Evolutionary conservation across 2,797 vertebrate genomes (phyloP), one percentile per base, ranked within the genome.

Genomic region (Orientallactaga sibirica): DNA sequence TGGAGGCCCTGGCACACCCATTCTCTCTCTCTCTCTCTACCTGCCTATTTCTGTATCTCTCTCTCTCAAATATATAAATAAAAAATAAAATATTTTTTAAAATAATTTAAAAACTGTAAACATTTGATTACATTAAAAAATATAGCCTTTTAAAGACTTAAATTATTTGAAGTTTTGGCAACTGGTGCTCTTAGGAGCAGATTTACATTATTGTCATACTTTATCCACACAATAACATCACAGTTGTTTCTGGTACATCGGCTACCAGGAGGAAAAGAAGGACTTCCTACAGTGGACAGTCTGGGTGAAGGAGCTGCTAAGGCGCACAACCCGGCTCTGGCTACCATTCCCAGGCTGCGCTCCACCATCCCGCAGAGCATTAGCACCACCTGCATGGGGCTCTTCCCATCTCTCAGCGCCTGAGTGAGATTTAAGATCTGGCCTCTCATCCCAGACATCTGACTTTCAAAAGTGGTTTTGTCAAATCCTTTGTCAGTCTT

Each of bases 371-470:
- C 99, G 20, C 99, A 99, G 0, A 99, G 99, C 99, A 99, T 99
- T 98, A 99, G 99, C 5, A 99, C 99, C 76, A 99, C 98, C 97
- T 99, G 99, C 94, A 99, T 98, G 14, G 99, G 99, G 95, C 98
- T 99, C 97, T 98, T 99, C 4, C 98, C 98, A 1, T 99, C 99
- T 97, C 99, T 99, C 94, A 99, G 91, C 0, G 99, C 99, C 97
- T 99, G 99, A 71, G 98, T 99, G 95, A 99, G 99, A 95, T 99
- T 99, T 97, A 99, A 96, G 94, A 99, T 99, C 99, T 99, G 99
- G 71, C 99, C 99, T 94, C 99, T 99, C 99, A 99, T 99, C 61
- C 99, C 99, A 20, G 99, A 99, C 99, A 99, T 99, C 97, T 99
- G 99, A 95, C 98, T 99, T 98, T 99, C 99, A 98, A 99, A 99